Percentiles rank a stretch among this genome's conserved stretches.
These are phyloP conservation scores for Meandrina meandrites DNA, from an alignment of 92 coral and sea anemone genomes.

Conservation along the genomic window DNA sequence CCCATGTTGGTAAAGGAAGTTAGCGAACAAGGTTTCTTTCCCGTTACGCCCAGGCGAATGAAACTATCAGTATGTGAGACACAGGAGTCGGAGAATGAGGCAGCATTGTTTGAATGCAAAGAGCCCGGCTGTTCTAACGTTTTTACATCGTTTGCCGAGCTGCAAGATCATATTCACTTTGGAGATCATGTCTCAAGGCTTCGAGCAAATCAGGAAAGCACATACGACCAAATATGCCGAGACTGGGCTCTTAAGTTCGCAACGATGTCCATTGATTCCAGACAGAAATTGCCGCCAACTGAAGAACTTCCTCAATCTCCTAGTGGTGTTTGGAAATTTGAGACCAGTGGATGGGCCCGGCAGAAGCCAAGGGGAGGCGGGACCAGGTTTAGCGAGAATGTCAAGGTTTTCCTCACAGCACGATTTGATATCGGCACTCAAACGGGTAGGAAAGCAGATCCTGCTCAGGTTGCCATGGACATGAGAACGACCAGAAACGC, in stretches of 20 bases:
- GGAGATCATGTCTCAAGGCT: constrained; percentile 49
- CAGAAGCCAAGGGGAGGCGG: constrained; percentile 39
- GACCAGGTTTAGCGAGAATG: constrained; percentile 36
- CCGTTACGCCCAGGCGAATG: constrained; percentile 22
- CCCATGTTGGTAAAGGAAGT: constrained; percentile 45
- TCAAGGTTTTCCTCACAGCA: constrained; percentile 41
- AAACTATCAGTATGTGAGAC: constrained; percentile 1
- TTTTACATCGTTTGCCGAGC: constrained; percentile 41
- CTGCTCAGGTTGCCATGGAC: constrained; percentile 48
- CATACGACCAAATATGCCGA: constrained; percentile 55
- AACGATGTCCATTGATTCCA: constrained; percentile 39
- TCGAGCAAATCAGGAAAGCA: constrained; percentile 45
- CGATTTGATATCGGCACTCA: constrained; percentile 34
- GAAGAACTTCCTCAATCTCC: background rate
- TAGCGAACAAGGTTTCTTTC: constrained; percentile 47
- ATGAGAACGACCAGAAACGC: constrained; percentile 37
- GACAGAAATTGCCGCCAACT: background rate
- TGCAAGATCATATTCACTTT: constrained; percentile 63
- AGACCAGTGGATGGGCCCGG: constrained; percentile 42
- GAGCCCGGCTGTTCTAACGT: constrained; percentile 53
- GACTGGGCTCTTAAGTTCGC: constrained; percentile 68
- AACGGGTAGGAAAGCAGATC: constrained; percentile 50
- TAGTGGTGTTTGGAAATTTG: background rate
- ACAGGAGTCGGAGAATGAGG: constrained; percentile 6
- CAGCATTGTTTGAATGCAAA: constrained; percentile 65